Percentiles rank a stretch among this genome's conserved stretches.
Conservation (phyloP, 37 sponge, comb jelly and placozoan species). For the Haliclona indistincta region DNA sequence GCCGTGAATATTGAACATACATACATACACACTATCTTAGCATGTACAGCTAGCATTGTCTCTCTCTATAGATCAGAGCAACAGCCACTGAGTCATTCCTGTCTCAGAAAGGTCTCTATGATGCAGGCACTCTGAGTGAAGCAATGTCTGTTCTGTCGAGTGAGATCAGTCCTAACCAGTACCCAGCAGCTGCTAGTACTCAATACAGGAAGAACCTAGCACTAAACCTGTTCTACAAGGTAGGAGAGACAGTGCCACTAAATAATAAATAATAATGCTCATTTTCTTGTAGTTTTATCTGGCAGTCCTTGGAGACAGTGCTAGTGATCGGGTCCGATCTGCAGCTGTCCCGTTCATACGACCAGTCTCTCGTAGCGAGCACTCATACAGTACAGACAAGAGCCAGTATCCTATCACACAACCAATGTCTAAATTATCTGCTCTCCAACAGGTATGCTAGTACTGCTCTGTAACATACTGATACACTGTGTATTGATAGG, state of each 20-base stretch:
- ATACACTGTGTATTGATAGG: too few relatives aligned
- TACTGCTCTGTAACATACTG: too few relatives aligned
- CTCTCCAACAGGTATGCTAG: conserved; percentile 57
- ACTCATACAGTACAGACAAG: conserved; percentile 52
- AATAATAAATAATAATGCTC: too few relatives aligned
- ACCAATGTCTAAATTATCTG: conserved; percentile 71
- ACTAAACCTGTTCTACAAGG: conserved; percentile 77
- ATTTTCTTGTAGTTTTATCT: conserved; percentile 73
- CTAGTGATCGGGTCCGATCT: conserved; percentile 42
- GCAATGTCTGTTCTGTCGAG: conserved; percentile 40
- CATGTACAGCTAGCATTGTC: too few relatives aligned
- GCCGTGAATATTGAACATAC: too few relatives aligned
- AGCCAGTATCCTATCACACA: conserved; percentile 57
- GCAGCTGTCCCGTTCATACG: conserved; percentile 60
- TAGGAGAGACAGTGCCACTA: conserved; percentile 15
- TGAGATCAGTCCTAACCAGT: conserved; percentile 44
- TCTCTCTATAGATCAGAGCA: conserved; percentile 41
- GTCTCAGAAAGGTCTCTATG: conserved; percentile 36
- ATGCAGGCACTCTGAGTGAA: conserved; percentile 45
- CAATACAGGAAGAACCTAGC: conserved; percentile 65
- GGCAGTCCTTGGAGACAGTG: conserved; percentile 21
- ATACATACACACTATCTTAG: too few relatives aligned
- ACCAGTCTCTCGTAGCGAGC: conserved; percentile 53
- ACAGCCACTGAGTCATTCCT: conserved; percentile 43
- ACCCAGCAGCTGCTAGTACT: conserved; percentile 45